Conservation (phyloP, 2,888 invertebrate genomes). For the Ephialtes manifestator region DNA sequence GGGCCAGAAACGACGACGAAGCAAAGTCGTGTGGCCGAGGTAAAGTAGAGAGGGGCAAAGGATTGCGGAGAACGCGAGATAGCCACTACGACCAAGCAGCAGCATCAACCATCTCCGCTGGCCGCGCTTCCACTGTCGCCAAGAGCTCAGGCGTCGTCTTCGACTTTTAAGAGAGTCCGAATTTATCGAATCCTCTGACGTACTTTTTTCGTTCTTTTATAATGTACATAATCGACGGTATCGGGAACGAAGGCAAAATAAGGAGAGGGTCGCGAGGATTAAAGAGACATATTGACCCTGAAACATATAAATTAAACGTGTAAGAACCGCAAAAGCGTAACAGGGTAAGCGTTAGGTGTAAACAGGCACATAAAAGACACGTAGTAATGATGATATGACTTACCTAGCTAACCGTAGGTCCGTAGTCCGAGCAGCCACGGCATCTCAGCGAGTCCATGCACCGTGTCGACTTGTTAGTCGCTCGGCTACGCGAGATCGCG, state of each 20-base stretch:
- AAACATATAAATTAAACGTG: neutral
- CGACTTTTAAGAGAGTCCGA: neutral
- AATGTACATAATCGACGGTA: neutral
- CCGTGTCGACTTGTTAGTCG: constrained; percentile 73
- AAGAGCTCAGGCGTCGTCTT: neutral
- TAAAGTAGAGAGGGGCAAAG: neutral
- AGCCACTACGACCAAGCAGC: neutral
- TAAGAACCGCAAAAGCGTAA: neutral
- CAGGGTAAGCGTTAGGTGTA: neutral
- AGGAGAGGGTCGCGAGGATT: neutral
- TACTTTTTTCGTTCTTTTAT: neutral
- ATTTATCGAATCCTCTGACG: neutral
- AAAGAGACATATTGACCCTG: neutral
- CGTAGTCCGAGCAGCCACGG: constrained; percentile 83
- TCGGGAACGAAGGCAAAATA: neutral
- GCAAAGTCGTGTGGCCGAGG: neutral
- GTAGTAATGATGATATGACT: constrained; percentile 66
- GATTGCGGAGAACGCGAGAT: neutral
- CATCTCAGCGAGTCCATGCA: constrained; percentile 83
- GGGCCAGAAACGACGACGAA: constrained; percentile 71
- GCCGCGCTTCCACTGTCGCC: neutral
- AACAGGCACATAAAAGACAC: neutral
- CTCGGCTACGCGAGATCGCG: constrained; percentile 74
- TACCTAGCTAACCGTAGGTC: constrained; percentile 84
- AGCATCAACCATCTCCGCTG: constrained; percentile 2